Evolutionary conservation across 1,140 invertebrate species (phyloP), one percentile per base, ranked within the genome.

Genomic region (Marisa cornuarietis): DNA sequence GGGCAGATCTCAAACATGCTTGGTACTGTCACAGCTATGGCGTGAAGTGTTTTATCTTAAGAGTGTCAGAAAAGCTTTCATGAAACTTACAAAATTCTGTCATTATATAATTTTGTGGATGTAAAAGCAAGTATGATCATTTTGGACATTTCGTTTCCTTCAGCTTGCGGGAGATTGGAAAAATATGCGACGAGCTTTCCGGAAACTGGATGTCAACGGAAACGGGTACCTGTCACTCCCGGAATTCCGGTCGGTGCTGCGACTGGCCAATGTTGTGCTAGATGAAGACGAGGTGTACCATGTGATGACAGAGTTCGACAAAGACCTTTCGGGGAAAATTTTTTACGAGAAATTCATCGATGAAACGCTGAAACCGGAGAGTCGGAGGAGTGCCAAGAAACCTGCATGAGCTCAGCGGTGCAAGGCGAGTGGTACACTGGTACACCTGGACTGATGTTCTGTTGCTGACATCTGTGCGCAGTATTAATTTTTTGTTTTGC

Each of bases 231-330:
- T 91, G 42, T 88, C 88, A 18, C 81, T 91, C 0, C 86, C 88
- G 18, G 89, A 91, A 72, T 91, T 91, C 86, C 83, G 89, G 7
- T 87, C 89, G 1, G 89, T 90, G 11, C 84, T 91, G 14, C 90
- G 89, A 81, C 82, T 90, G 24, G 88, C 88, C 26, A 91, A 90
- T 78, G 88, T 91, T 7, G 82, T 88, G 31, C 78, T 91, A 20
- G 86, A 89, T 74, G 89, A 90, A 78, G 90, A 91, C 18, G 90
- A 91, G 76, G 87, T 90, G 4, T 91, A 91, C 76, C 88, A 91
- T 66, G 85, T 91, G 62, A 83, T 91, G 81, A 86, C 83, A 42
- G 83, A 85, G 79, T 91, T 90, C 80, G 90, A 91, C 79, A 82
- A 88, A 51, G 85, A 88, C 79, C 85, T 91, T 85, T 82, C 85